Conservation (phyloP, 2,888 invertebrate genomes). For the Priocnemis perturbator region DNA sequence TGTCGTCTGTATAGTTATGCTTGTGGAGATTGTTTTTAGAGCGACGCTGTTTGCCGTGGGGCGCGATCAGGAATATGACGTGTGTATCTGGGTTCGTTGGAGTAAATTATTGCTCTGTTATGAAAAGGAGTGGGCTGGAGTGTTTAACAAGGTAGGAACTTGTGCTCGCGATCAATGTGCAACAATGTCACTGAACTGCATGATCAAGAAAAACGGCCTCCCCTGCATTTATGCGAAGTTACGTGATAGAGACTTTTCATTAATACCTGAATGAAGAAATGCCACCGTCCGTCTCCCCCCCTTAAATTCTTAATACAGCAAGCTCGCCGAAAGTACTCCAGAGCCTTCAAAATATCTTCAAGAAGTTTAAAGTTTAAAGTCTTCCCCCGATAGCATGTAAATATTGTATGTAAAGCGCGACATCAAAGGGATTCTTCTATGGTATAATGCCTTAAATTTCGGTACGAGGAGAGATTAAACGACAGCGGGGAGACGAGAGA, state of each 20-base stretch:
- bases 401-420: slow-evolving; percentile 56
- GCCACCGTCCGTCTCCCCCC: slow-evolving; percentile 36
- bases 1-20: too few species aligned
- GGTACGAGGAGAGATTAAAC: slow-evolving; percentile 47
- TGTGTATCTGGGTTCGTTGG: too few species aligned
- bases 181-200: neutral
- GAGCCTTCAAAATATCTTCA: slow-evolving; percentile 56
- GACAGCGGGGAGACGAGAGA: slow-evolving; percentile 31
- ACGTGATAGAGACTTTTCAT: slow-evolving; percentile 48
- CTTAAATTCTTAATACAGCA: slow-evolving; percentile 56
- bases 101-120: too few species aligned
- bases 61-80: too few species aligned
- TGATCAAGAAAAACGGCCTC: too few species aligned
- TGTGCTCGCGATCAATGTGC: neutral
- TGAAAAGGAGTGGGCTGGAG: too few species aligned
- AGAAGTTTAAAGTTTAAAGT: slow-evolving; percentile 59
- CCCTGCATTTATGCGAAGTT: too few species aligned
- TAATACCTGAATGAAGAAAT: slow-evolving; percentile 56
- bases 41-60: too few species aligned
- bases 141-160: neutral
- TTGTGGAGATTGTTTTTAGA: too few species aligned
- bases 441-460: slow-evolving; percentile 53
- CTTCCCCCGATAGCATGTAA: slow-evolving; percentile 58
- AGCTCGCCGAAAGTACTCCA: slow-evolving; percentile 53
- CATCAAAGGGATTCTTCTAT: slow-evolving; percentile 56